Percentiles rank a stretch among this genome's conserved stretches.
phyloP scores from a whole-genome alignment of 1,140 invertebrate species.

The Venturia canescens region DNA sequence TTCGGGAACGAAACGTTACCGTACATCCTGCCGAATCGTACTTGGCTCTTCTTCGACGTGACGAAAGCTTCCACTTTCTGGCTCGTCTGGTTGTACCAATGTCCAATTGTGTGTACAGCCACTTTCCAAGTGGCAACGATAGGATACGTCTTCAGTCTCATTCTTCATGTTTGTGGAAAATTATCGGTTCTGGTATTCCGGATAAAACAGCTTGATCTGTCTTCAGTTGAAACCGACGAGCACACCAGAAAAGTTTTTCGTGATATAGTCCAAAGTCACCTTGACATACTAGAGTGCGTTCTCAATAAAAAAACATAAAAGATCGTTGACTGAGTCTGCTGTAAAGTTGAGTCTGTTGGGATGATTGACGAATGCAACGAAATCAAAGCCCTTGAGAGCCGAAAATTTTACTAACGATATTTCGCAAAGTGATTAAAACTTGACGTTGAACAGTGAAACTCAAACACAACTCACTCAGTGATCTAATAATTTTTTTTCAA shows the following conservation, averaged over 20 bases:
- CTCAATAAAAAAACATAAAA: not conserved
- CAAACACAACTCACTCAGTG: too few species aligned
- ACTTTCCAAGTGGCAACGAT: conserved; percentile 45
- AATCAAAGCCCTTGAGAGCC: too few species aligned
- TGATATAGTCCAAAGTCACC: too few species aligned
- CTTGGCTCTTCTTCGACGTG: conserved; percentile 48
- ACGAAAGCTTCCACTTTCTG: conserved; percentile 40
- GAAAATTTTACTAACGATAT: too few species aligned
- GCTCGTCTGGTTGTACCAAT: conserved; percentile 46
- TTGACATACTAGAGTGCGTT: too few species aligned
- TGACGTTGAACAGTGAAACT: too few species aligned
- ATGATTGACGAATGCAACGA: too few species aligned
- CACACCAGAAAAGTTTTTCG: too few species aligned
- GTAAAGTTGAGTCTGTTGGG: too few species aligned
- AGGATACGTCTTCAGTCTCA: conserved; percentile 38
- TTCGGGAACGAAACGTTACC: conserved; percentile 38
- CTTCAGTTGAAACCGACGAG: not conserved
- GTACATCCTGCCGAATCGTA: conserved; percentile 49
- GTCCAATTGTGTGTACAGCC: conserved; percentile 36
- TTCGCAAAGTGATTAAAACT: too few species aligned
- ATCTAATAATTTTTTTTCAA: too few species aligned
- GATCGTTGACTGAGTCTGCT: not conserved
- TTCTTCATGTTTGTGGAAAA: conserved; percentile 41
- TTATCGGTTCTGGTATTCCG: conserved; percentile 34
- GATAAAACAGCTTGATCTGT: conserved; percentile 23